A percentile compares a stretch with the other conserved stretches of the same genome.
Conservation (phyloP, 2,797 vertebrate species). For the Melanotaenia trifasciata region DNA sequence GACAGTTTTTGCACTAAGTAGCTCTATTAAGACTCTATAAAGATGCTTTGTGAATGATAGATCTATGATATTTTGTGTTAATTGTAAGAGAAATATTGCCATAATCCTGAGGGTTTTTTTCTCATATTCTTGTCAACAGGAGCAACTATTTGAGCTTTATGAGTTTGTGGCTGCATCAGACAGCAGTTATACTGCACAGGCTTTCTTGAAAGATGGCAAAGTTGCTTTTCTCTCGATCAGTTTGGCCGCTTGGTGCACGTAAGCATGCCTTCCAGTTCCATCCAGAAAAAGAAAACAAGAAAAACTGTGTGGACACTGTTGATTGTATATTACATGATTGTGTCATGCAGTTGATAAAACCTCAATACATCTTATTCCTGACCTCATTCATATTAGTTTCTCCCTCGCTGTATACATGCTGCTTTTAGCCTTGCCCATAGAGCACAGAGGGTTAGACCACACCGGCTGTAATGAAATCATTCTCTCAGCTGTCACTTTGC, state of each 20-base stretch:
- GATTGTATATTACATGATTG: slow-evolving; percentile 21
- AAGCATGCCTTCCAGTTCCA: neutral
- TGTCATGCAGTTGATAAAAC: slow-evolving; percentile 9
- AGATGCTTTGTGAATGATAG: neutral
- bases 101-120: neutral
- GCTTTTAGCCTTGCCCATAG: slow-evolving; percentile 36
- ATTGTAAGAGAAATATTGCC: neutral
- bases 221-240: neutral
- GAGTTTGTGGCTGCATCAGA: neutral
- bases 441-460: slow-evolving; percentile 22
- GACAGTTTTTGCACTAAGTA: neutral
- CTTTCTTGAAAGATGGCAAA: neutral
- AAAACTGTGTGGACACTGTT: slow-evolving; percentile 9
- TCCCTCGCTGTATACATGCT: slow-evolving; percentile 14
- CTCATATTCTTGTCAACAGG: neutral
- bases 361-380: slow-evolving; percentile 29
- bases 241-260: neutral
- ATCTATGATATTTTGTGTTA: neutral
- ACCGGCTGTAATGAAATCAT: slow-evolving; percentile 61
- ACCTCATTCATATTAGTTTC: slow-evolving; percentile 40
- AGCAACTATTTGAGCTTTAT: neutral
- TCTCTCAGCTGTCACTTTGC: slow-evolving; percentile 68
- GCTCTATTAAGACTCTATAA: neutral
- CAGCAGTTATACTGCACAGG: neutral
- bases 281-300: slow-evolving; percentile 17